A percentile compares a stretch with the other conserved stretches of the same genome.
Evolutionary conservation across 1,140 invertebrate species (phyloP).

Genomic region (Drosophila melanica): DNA sequence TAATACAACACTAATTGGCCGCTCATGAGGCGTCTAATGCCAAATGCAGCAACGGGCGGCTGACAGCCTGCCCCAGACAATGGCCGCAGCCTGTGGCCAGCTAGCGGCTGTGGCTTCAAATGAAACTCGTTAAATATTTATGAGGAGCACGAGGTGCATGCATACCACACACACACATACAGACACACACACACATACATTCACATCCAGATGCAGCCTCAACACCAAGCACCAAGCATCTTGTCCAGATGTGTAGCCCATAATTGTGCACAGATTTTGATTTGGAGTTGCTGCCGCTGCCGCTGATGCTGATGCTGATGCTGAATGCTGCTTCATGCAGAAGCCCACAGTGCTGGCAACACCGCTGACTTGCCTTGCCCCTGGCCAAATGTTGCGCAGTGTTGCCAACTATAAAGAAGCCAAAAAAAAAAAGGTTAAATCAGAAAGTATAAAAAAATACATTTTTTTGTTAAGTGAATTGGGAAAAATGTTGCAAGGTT

Average conservation of each 20-base stretch:
- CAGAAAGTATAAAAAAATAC: too few relatives aligned
- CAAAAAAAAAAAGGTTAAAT: too few relatives aligned
- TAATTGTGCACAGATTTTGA: slow-evolving; percentile 81
- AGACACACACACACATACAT: slow-evolving; percentile 15
- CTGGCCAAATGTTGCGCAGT: slow-evolving; percentile 55
- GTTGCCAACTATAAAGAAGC: too few relatives aligned
- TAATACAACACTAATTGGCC: slow-evolving; percentile 80
- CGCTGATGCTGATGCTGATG: slow-evolving; percentile 32
- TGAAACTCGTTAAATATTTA: slow-evolving; percentile 81
- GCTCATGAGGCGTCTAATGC: slow-evolving; percentile 79
- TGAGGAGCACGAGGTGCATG: slow-evolving; percentile 76
- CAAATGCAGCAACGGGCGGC: slow-evolving; percentile 56
- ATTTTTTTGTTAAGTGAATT: too few relatives aligned
- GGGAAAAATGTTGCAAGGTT: too few relatives aligned
- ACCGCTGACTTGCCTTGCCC: slow-evolving; percentile 70
- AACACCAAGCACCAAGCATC: slow-evolving; percentile 14
- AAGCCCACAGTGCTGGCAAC: slow-evolving; percentile 33
- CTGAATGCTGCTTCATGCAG: slow-evolving; percentile 45
- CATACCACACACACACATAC: slow-evolving; percentile 39
- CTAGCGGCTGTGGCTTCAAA: slow-evolving; percentile 50
- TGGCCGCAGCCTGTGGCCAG: slow-evolving; percentile 16
- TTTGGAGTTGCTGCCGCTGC: slow-evolving; percentile 56
- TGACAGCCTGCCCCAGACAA: slow-evolving; percentile 49
- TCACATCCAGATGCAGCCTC: slow-evolving; percentile 3
- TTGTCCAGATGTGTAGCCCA: slow-evolving; percentile 75